Evolutionary conservation across 2,113 vertebrate genomes (phyloP).

Genomic region (Daubentonia madagascariensis): DNA sequence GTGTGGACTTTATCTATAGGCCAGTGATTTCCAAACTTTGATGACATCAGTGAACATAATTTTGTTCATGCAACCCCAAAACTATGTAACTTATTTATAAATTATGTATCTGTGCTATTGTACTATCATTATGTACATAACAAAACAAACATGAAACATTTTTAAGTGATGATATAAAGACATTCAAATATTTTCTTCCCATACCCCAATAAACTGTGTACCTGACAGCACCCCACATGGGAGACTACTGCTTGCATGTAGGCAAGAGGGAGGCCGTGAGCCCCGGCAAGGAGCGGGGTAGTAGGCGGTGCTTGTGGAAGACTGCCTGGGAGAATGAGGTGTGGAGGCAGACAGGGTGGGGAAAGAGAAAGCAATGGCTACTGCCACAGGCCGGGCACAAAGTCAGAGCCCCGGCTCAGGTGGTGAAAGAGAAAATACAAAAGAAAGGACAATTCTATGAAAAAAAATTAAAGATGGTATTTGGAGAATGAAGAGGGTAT

Average conservation of each 20-base stretch:
- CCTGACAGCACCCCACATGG: background rate
- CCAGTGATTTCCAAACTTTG: background rate
- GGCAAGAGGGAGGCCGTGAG: background rate
- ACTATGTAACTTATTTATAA: background rate
- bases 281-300: background rate
- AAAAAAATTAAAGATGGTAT: background rate
- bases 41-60: background rate
- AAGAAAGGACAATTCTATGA: background rate
- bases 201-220: background rate
- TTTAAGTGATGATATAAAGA: background rate
- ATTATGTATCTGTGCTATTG: background rate
- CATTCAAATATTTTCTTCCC: background rate
- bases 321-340: rapidly evolving
- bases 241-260: rapidly evolving
- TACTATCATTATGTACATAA: background rate
- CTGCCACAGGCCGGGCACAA: background rate
- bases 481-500: background rate
- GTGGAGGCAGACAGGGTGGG: background rate
- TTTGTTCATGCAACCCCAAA: background rate
- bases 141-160: background rate
- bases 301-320: background rate
- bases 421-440: background rate
- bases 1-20: background rate
- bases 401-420: background rate
- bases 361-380: background rate